Percentiles rank a stretch among this genome's conserved stretches.
These are phyloP conservation scores for Leucania comma DNA, from an alignment of 2,888 invertebrate genomes.

Conservation along the genomic window DNA sequence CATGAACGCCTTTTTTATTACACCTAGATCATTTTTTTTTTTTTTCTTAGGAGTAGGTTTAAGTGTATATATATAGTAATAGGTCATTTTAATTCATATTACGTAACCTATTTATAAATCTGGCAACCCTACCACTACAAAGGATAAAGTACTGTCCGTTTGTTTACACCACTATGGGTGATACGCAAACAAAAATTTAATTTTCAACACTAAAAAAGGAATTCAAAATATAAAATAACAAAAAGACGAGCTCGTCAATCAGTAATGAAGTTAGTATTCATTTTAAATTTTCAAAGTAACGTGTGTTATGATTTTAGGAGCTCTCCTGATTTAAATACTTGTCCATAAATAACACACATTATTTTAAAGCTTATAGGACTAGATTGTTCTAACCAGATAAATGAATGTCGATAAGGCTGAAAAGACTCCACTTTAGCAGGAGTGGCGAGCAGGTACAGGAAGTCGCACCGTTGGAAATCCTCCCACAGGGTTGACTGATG, in stretches of 20 bases:
- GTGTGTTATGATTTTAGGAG: neutral
- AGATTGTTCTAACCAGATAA: too few relatives aligned
- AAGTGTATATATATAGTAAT: too few relatives aligned
- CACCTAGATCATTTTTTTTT: neutral
- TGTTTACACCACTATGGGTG: slow-evolving; percentile 6
- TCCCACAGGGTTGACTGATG: too few relatives aligned
- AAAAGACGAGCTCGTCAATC: slow-evolving; percentile 8
- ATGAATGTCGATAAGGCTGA: too few relatives aligned
- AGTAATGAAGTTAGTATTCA: slow-evolving; percentile 26
- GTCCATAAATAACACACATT: neutral
- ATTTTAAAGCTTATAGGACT: neutral
- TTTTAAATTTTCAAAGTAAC: neutral
- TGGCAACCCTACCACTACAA: slow-evolving; percentile 4
- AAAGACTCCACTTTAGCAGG: too few relatives aligned
- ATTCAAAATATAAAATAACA: slow-evolving; percentile 3
- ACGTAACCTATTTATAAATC: slow-evolving; percentile 8
- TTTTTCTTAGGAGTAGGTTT: too few relatives aligned
- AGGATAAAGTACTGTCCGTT: neutral
- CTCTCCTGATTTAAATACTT: neutral
- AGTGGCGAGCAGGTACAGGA: too few relatives aligned
- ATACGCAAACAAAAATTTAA: slow-evolving; percentile 1
- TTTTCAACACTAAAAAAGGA: neutral
- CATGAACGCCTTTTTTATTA: neutral
- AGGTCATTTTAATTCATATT: neutral
- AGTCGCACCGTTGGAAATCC: too few relatives aligned